A percentile compares a stretch with the other conserved stretches of the same genome.
These are phyloP conservation scores for Decapterus maruadsi DNA, from an alignment of 2,797 vertebrate species.

Conservation along the genomic window DNA sequence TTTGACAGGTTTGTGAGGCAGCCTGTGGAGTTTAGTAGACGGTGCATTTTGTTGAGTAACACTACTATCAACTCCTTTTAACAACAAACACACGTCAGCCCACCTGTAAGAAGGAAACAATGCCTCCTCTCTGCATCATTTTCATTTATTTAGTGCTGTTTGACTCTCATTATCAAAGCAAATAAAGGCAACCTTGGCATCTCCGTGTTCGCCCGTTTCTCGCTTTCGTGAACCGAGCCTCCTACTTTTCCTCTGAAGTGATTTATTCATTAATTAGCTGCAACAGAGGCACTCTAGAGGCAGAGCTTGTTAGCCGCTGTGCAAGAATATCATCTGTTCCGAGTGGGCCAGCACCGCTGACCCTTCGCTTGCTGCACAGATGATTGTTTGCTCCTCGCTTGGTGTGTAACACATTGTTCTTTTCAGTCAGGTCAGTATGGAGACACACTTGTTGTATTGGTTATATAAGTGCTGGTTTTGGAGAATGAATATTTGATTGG, in stretches of 20 bases:
- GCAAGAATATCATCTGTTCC: conserved; percentile 56
- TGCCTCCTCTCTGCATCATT: conserved; percentile 16
- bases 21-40: not conserved
- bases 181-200: conserved; percentile 44
- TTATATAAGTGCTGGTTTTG: conserved; percentile 85
- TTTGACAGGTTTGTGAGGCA: not conserved
- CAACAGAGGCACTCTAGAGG: conserved; percentile 32
- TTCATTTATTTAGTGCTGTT: conserved; percentile 50
- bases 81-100: not conserved
- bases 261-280: conserved; percentile 74
- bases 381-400: conserved; percentile 66
- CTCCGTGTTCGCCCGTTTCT: conserved; percentile 38
- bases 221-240: conserved; percentile 36
- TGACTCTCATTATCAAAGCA: conserved; percentile 51
- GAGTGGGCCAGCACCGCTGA: conserved; percentile 63
- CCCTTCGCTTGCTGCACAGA: conserved; percentile 55
- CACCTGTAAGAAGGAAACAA: conserved; percentile 8
- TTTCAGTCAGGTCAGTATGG: conserved; percentile 63
- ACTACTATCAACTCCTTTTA: not conserved
- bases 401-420: conserved; percentile 68
- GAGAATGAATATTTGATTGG: conserved; percentile 88
- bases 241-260: conserved; percentile 52
- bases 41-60: not conserved
- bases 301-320: conserved; percentile 57
- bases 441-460: conserved; percentile 72